Evolutionary conservation across 1,140 invertebrate species (phyloP), one percentile per base, ranked within the genome.

Genomic region (Pogonomyrmex californicus): DNA sequence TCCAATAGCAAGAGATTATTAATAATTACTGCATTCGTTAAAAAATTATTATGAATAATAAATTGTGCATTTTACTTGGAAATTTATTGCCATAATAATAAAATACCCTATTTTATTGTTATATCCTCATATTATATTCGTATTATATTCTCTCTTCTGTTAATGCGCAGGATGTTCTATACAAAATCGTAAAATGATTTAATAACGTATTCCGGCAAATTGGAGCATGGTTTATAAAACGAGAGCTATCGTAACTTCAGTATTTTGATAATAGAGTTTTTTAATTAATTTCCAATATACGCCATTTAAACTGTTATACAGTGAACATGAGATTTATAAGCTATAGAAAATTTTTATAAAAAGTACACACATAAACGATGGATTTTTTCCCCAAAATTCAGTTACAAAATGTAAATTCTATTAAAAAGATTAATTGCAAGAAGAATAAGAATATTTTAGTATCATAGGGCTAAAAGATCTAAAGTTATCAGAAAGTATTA

Each of bases 1-100:
- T 51, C 10, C 44, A 36, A 65, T n/a, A n/a, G 7, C 38, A 79
- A 66, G 14, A 70, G 36, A 81, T 81, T 68, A 81, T 17, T 36
- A 30, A 44, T 63, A 17, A 68, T 54, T 65, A 23, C 14, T 9
- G n/a, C 14, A 41, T 12, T 38, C 9, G n/a, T 44, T 30, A 41
- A 70, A 56, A 68, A 66, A 54, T 79, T 23, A 81, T 54, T 70
- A 38, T 1, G 54, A 79, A 17, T 4, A 10, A 68, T 68, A 54
- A 54, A 79, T 79, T 68, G 14, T 30, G 9, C 33, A 44, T n/a
- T 78, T 65, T 7, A 14, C 49, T 3, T 51, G 17, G 1, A 49
- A 79, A 17, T 66, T 79, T 66, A 51, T 38, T 58, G 5, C 6
- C 5, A 1, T 2, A 23, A 76, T 58, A n/a, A 58, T 58, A 30